Base-by-base conservation (phyloP, 2,797 vertebrate species). In the Siniperca undulata region DNA sequence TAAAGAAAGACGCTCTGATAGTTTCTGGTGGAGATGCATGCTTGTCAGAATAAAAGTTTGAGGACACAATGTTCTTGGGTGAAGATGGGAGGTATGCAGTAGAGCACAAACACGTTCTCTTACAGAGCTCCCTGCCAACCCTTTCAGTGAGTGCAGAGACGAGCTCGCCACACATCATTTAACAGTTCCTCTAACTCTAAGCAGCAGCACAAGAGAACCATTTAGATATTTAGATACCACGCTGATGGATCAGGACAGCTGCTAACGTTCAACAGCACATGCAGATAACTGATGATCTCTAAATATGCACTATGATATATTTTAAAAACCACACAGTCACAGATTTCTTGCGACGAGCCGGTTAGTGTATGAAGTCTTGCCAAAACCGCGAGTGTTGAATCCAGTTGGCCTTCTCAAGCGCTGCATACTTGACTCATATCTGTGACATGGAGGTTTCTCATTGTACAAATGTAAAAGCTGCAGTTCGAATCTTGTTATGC, bases 171-270 rank as follows among this genome's bases (percentile, higher is more conserved):
- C 24, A 84, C 34, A 46, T 77, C 13, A 19, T 79, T 44, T 36
- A 77, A 65, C 55, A 5, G 22, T 11, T 36, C 65, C 19, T 62
- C 22, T 38, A 50, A 13, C 53, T 81, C 10, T 52, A 6, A 30
- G 40, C 48, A 56, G 68, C 24, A 56, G 58, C 62, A 84, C 78
- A 88, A 86, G 40, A 61, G 24, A 79, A 62, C 3, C 73, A 58
- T 82, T 89, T 66, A 92, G 69, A 82, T 50, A 40, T 80, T 70
- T 34, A 81, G 56, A 88, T 34, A 5, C 52, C 64, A 7, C 64
- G 5, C 24, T 50, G 66, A 64, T 46, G 61, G 16, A 56, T 67
- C 11, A 13, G 14, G 3, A 72, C 82, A 82, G 77, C 66, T 81
- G 77, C 27, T 44, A 36, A 38, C 4, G 20, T 27, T 36, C 48